Percentiles rank a stretch among this genome's conserved stretches.
These are phyloP conservation scores for Crocuta crocuta DNA, from an alignment of 2,113 vertebrate genomes.

Conservation along the genomic window DNA sequence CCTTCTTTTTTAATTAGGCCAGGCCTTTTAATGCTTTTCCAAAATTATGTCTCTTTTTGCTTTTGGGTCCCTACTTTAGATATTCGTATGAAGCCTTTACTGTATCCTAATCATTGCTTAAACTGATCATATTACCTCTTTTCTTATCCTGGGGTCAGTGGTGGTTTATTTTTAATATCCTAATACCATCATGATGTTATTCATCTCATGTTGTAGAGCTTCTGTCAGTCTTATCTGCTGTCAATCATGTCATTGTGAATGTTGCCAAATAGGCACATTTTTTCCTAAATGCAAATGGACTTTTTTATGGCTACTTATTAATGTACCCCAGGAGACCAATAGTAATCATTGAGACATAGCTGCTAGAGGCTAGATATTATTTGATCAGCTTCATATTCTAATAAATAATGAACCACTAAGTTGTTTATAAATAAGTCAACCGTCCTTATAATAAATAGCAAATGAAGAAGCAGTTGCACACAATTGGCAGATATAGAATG, in stretches of 20 bases:
- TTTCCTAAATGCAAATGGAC: conserved; percentile 63
- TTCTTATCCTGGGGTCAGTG: neutral
- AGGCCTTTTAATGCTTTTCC: conserved; percentile 28
- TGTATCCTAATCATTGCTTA: neutral
- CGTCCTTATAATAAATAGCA: conserved; percentile 14
- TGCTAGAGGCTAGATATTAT: conserved; percentile 59
- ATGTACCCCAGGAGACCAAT: conserved; percentile 59
- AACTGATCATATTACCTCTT: neutral
- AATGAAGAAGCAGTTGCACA: conserved; percentile 35
- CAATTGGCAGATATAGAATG: neutral
- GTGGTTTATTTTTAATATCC: conserved; percentile 33
- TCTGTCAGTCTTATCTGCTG: conserved; percentile 41
- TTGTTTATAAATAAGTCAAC: conserved; percentile 65
- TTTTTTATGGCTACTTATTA: conserved; percentile 67
- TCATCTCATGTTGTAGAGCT: neutral
- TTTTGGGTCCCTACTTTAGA: neutral
- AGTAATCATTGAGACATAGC: conserved; percentile 44
- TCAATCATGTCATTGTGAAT: neutral
- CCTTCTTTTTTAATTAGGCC: neutral
- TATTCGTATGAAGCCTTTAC: neutral
- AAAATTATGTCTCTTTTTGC: neutral
- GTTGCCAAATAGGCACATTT: conserved; percentile 52
- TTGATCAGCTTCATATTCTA: conserved; percentile 67
- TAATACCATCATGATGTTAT: neutral
- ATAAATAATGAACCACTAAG: conserved; percentile 58